These are phyloP conservation scores for Eptesicus fuscus DNA, from an alignment of 2,113 vertebrate species.

Conservation along the genomic window DNA sequence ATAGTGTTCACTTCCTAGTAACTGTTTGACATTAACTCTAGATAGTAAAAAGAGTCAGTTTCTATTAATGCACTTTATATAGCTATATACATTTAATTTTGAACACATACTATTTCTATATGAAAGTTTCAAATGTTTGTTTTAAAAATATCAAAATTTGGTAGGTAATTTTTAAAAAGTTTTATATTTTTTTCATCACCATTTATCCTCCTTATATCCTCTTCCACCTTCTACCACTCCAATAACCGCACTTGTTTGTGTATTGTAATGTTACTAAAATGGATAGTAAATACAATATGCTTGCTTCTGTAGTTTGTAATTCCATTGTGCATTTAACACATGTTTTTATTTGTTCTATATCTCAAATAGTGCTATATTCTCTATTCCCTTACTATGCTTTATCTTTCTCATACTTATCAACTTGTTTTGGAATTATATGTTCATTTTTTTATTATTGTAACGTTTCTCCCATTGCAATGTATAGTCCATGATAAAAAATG, in stretches of 20 bases:
- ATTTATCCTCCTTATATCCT: background rate
- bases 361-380: background rate
- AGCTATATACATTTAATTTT: background rate
- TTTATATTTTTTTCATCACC: background rate
- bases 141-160: conserved; percentile 26
- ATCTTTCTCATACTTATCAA: background rate
- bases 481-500: background rate
- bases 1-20: background rate
- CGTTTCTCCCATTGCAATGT: background rate
- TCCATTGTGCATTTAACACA: background rate
- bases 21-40: background rate
- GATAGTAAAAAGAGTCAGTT: background rate
- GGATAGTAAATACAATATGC: background rate
- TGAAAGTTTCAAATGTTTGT: background rate
- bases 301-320: background rate
- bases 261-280: background rate
- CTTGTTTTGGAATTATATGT: background rate
- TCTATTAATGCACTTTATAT: background rate
- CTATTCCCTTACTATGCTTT: background rate
- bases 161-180: background rate
- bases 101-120: background rate
- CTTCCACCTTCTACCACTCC: background rate
- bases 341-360: conserved; percentile 5
- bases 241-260: background rate
- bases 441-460: background rate